These are phyloP conservation scores for Platycheirus albimanus DNA, from an alignment of 2,888 invertebrate genomes.

Conservation along the genomic window DNA sequence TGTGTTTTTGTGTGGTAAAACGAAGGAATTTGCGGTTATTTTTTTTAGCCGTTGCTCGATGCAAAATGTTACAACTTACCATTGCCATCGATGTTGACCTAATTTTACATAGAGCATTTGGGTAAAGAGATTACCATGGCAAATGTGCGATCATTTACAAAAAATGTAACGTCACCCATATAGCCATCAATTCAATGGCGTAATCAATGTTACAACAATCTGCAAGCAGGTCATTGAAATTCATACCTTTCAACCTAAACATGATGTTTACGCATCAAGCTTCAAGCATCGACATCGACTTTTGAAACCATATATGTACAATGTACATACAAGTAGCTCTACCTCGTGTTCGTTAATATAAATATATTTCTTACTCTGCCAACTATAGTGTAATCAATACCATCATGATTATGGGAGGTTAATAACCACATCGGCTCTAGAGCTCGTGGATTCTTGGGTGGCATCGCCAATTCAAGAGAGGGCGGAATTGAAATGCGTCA, in stretches of 20 bases:
- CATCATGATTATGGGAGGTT: slow-evolving; percentile 45
- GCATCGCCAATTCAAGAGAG: not conserved
- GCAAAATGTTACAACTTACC: slow-evolving; percentile 23
- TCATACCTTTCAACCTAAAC: not conserved
- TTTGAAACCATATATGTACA: slow-evolving; percentile 49
- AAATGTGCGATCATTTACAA: slow-evolving; percentile 4
- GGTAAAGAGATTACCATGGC: not conserved
- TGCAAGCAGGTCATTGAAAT: slow-evolving; percentile 44
- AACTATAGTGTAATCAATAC: slow-evolving; percentile 49
- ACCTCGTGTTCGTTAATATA: not conserved
- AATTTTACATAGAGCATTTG: slow-evolving; percentile 40
- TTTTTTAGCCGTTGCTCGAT: too few species aligned
- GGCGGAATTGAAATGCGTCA: slow-evolving; percentile 12
- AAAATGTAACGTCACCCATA: not conserved
- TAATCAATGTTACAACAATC: slow-evolving; percentile 1
- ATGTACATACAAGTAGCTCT: slow-evolving; percentile 1
- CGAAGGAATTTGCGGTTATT: slow-evolving; percentile 47
- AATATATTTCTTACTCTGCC: not conserved
- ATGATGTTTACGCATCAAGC: slow-evolving; percentile 25
- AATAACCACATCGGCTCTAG: slow-evolving; percentile 46
- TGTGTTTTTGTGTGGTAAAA: slow-evolving; percentile 48
- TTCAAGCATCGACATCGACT: too few species aligned
- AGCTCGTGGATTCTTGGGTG: too few species aligned
- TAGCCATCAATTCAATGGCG: slow-evolving; percentile 1
- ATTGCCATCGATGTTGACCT: slow-evolving; percentile 49